A percentile compares a stretch with the other conserved stretches of the same genome.
phyloP scores from a whole-genome alignment of 2,113 vertebrate genomes.

The Eretmochelys imbricata region DNA sequence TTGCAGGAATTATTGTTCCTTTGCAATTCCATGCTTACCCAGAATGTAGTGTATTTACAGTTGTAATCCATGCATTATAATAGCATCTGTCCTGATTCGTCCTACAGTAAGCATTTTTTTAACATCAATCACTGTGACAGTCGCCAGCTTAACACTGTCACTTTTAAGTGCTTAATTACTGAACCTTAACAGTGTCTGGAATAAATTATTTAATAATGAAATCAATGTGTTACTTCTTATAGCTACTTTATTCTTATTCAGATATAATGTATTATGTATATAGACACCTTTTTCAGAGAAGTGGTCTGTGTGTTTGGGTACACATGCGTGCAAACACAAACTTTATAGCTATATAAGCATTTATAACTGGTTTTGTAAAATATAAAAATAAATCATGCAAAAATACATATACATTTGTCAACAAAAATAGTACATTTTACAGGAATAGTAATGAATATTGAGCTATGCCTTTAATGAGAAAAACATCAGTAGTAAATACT shows the following conservation, averaged over 20 bases:
- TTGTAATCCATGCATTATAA: background rate
- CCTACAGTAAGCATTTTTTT: background rate
- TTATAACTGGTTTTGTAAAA: background rate
- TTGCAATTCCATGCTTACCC: background rate
- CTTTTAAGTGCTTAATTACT: background rate
- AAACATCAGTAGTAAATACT: background rate
- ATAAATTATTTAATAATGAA: background rate
- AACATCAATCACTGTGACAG: background rate
- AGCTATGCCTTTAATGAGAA: background rate
- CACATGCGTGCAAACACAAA: background rate
- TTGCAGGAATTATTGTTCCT: background rate
- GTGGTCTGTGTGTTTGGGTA: background rate
- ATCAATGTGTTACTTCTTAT: background rate
- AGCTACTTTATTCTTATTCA: background rate
- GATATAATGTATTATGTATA: background rate
- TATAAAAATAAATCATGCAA: background rate
- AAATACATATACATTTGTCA: background rate
- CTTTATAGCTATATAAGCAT: background rate
- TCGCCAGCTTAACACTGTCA: background rate
- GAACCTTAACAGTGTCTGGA: background rate
- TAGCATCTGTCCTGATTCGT: background rate
- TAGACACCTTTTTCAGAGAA: background rate
- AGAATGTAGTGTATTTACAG: background rate
- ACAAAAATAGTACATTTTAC: fast-evolving
- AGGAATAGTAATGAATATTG: background rate